Base-by-base conservation (phyloP, 2,888 invertebrate species). In the Hydrotaea cyrtoneurina region DNA sequence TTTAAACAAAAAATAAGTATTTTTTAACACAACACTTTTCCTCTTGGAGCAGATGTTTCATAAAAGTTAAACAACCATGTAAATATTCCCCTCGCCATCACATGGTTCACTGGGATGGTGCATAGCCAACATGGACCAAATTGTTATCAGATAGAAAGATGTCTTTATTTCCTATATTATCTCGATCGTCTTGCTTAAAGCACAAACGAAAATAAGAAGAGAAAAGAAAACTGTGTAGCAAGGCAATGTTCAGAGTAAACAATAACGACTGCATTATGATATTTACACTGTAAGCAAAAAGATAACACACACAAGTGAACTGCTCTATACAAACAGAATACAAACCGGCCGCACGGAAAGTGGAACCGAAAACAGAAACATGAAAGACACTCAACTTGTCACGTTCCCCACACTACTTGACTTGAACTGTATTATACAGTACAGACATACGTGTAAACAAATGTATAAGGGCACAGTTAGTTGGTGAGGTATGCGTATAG, bases 231-330 rank as follows among this genome's bases (percentile, higher is more conserved):
- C 5, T 55, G 19, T 55, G 19, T 39, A 66, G 69, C 21, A 69
- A 72, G 39, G 57, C 53, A 62, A 13, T 43, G 39, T 7, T 2
- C 31, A 31, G 31, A 7, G 23, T 79, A 57, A 78, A 78, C 73
- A 78, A 69, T 73, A 66, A 69, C 50, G 66, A 74, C 82, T 78
- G 82, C 82, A 74, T 82, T 78, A 78, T 82, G 82, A 82, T 82
- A 82, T 82, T 82, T 82, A 78, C 57, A 43, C 10, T 36, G 59
- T 78, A 74, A 82, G 59, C 74, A 72, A 80, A n/a, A 62, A 71
- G 66, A 82, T 69, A 82, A 78, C 36, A 50, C 36, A 43, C 4
- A 59, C 59, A 43, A 55, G n/a, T 10, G 36, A 7, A n/a, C 26
- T 39, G 10, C 39, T 13, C 26, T 31, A 55, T 8, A 50, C 31